Evolutionary conservation across 2,888 invertebrate genomes (phyloP).

Genomic region (Mimachlamys varia): DNA sequence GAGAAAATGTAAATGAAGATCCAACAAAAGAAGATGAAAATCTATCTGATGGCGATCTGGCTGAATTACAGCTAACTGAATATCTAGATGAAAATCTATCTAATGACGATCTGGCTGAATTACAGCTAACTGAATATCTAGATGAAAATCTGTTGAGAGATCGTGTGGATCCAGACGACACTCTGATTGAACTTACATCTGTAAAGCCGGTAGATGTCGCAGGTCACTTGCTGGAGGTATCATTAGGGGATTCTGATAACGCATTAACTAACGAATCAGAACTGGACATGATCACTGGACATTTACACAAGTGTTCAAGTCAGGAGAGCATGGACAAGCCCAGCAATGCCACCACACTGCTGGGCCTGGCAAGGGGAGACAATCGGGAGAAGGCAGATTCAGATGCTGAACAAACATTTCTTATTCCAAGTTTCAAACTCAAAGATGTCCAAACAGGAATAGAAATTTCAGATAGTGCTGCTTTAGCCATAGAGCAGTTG

Average conservation of each 20-base stretch:
- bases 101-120: neutral
- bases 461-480: neutral
- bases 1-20: neutral
- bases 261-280: neutral
- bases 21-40: neutral
- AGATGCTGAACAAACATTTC: neutral
- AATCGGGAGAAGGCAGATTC: neutral
- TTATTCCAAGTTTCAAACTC: neutral
- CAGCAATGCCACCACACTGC: neutral
- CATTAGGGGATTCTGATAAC: neutral
- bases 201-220: neutral
- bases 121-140: neutral
- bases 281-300: neutral
- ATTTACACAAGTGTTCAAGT: neutral
- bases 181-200: neutral
- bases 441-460: neutral
- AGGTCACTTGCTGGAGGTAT: no score
- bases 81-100: neutral
- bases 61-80: no score
- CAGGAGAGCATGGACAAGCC: neutral
- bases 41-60: neutral
- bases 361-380: constrained; percentile 5
- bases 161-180: neutral
- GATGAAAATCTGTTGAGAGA: neutral
- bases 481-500: neutral